Conservation (phyloP, 2,113 vertebrate genomes). For the Clinocottus analis region DNA sequence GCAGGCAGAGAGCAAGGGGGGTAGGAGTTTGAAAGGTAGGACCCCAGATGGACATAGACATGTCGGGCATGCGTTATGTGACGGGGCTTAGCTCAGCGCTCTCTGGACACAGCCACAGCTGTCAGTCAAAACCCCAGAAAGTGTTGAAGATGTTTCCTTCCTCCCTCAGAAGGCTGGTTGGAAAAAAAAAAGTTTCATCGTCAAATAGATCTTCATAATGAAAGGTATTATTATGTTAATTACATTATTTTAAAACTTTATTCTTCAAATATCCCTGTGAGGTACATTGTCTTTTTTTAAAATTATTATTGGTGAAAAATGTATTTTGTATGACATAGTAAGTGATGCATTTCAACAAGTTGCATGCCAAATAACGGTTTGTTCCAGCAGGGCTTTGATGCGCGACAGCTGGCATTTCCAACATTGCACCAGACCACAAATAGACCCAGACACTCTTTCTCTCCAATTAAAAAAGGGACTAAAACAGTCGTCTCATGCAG, state of each 20-base stretch:
- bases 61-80: slow-evolving; percentile 78
- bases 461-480: slow-evolving; percentile 81
- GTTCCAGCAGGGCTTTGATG: slow-evolving; percentile 74
- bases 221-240: not conserved
- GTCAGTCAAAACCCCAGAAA: slow-evolving; percentile 79
- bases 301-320: not conserved
- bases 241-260: not conserved
- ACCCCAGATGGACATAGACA: slow-evolving; percentile 85
- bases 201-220: not conserved
- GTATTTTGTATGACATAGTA: slow-evolving; percentile 36
- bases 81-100: slow-evolving; percentile 77
- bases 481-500: slow-evolving; percentile 66
- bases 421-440: slow-evolving; percentile 83
- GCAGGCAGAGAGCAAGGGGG: slow-evolving; percentile 80
- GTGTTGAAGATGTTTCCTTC: slow-evolving; percentile 60
- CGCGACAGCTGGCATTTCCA: slow-evolving; percentile 86
- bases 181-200: not conserved
- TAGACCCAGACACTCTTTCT: slow-evolving; percentile 79
- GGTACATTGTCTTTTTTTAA: not conserved
- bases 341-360: slow-evolving; percentile 67
- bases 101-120: slow-evolving; percentile 77
- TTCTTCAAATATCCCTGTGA: not conserved
- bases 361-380: slow-evolving; percentile 68
- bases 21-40: slow-evolving; percentile 82
- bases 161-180: slow-evolving; percentile 45